Base-by-base conservation (phyloP, 2,888 invertebrate species). In the Chymomyza fuscimana region DNA sequence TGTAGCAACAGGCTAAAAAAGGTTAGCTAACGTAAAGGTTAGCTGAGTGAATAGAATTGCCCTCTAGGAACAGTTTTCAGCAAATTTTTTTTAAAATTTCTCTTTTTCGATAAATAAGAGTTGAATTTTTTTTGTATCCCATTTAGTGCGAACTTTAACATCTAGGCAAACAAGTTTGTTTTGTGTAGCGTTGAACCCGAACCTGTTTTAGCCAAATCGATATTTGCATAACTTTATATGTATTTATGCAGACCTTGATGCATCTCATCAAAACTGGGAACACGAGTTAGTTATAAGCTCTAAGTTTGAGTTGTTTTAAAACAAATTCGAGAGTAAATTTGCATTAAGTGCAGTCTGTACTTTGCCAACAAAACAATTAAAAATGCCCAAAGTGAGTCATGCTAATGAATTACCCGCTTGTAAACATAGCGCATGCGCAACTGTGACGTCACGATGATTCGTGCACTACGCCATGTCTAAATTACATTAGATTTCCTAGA, bases 391-490 rank as follows among this genome's bases (percentile, higher is more conserved):
- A 36, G 9, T 74, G 76, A 75, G 32, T 74, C 70, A 73, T 25
- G 25, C 25, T 4, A 25, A 25, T 25, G 25, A 25, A 25, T 25
- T 25, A 25, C 25, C 2, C 25, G 3, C 25, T 25, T 65, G 15
- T 51, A 15, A 16, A n/a, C 56, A 36, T 52, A 40, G 36, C 76
- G 75, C 74, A 67, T 62, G 73, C 71, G 76, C 76, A 59, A 52
- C 66, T 71, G 62, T 74, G 74, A 74, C 74, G 74, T 74, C 70
- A 70, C 61, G 52, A 59, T 59, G 62, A 65, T 75, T 58, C n/a
- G 61, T 10, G 59, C 7, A 56, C n/a, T 32, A 54, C 65, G 25
- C 16, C n/a, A 29, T 51, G 25, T 19, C 19, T 19, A 46, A 46
- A 46, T 46, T 40, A 7, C 29, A 58, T 22, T 54, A 15, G 22